phyloP scores from a whole-genome alignment of 2,113 vertebrate genomes.

The Periophthalmodon schlosseri region DNA sequence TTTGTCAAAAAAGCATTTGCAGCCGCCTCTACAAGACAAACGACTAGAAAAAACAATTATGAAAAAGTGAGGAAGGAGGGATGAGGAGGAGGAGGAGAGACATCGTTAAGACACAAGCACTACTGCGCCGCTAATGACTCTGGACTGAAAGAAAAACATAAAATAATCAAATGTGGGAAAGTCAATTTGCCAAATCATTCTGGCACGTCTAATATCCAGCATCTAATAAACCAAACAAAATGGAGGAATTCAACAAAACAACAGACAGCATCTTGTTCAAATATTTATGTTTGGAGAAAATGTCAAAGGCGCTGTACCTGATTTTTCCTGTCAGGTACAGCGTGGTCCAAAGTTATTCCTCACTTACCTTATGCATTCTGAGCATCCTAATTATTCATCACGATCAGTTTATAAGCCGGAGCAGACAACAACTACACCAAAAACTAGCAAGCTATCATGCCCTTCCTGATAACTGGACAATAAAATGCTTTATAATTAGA shows the following conservation, averaged over 20 bases:
- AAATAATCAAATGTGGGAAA: constrained; percentile 11
- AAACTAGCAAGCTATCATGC: too few species aligned
- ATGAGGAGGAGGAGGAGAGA: constrained; percentile 25
- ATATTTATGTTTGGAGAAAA: background rate
- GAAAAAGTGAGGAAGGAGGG: constrained; percentile 11
- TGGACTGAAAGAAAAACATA: background rate
- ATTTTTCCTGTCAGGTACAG: too few species aligned
- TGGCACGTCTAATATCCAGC: background rate
- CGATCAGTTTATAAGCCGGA: too few species aligned
- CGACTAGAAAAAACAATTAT: constrained; percentile 51
- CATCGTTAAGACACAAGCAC: background rate
- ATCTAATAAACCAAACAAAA: background rate
- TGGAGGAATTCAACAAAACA: background rate
- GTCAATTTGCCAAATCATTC: constrained; percentile 6
- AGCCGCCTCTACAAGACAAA: constrained; percentile 36
- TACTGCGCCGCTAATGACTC: background rate
- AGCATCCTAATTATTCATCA: too few species aligned
- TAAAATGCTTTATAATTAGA: too few species aligned
- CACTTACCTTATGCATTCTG: too few species aligned
- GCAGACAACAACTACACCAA: too few species aligned
- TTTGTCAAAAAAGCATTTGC: constrained; percentile 54
- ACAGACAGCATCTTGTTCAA: background rate
- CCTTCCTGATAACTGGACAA: too few species aligned
- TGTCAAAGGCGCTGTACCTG: too few species aligned
- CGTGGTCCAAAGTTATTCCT: too few species aligned